phyloP scores from a whole-genome alignment of 2,113 vertebrate species.

The Syrmaticus mikado region DNA sequence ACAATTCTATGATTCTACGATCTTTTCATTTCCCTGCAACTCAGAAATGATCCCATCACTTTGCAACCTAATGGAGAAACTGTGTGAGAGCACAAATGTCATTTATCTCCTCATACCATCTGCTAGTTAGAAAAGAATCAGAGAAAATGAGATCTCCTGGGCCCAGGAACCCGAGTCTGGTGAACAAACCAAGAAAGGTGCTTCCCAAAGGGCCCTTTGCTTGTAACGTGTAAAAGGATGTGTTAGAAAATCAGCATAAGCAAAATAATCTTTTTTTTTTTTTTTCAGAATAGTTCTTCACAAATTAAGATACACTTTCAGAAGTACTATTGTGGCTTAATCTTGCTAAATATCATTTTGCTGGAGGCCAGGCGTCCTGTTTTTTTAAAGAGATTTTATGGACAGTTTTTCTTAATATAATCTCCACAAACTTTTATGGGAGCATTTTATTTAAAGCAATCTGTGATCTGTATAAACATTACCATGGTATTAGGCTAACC shows the following conservation, averaged over 20 bases:
- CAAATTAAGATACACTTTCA: background rate
- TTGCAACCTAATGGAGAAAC: background rate
- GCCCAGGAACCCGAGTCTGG: background rate
- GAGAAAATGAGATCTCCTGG: background rate
- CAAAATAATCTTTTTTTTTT: background rate
- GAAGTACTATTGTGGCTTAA: background rate
- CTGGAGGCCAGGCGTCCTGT: background rate
- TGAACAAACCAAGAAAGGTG: background rate
- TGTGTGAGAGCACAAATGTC: background rate
- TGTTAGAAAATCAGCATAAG: background rate
- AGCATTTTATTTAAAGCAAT: constrained; percentile 17
- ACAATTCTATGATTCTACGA: too few species aligned
- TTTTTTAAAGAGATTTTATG: constrained; percentile 6
- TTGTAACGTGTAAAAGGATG: background rate
- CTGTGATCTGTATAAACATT: constrained; percentile 7
- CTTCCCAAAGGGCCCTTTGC: background rate
- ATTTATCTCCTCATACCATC: background rate
- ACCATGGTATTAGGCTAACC: background rate
- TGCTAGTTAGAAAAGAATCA: background rate
- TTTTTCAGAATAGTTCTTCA: background rate
- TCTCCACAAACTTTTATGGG: background rate
- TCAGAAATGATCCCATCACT: background rate
- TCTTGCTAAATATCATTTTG: background rate
- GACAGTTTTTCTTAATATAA: background rate
- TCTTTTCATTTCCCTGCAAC: background rate